Evolutionary conservation across 2,797 vertebrate species (phyloP), one percentile per base, ranked within the genome.

Genomic region (Odontamblyopus lacepedii): DNA sequence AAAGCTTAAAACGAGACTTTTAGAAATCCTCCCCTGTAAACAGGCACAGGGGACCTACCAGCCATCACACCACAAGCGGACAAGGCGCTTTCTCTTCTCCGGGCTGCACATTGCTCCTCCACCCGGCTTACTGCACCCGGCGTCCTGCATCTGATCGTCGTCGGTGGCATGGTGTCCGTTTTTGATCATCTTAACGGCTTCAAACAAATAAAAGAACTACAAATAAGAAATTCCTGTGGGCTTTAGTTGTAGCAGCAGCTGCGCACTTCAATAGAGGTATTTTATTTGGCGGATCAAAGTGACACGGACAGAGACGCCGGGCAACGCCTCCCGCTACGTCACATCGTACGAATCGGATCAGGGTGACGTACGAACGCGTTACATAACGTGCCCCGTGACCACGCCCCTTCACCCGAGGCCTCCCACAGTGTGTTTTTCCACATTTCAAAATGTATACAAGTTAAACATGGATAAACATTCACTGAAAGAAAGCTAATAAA

Each of bases 1-100:
- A 2, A 4, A 13, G 9, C 1, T 38, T 1, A 32, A 12, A 19
- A 0, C 9, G 0, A 1, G 15, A 4, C 13, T 3, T 41, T 29
- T 60, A 30, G 0, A 13, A 16, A 19, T 15, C 13, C 16, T 66
- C n/a, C 29, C 23, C 0, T 3, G 3, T 7, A 48, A 6, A 27
- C 1, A 18, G 3, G 18, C 4, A 32, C 3, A 32, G 30, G 12
- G 8, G 2, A 91, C 92, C 95, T 91, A 98, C 97, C 97, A 98
- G 67, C 97, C 97, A 64, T 98, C 97, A 75, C 96, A 98, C 97
- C 96, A 98, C 79, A 97, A 86, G 66, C 96, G 94, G 26, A 97
- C 89, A 3, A 91, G 67, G 18, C 94, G 89, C 55, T 87, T 93
- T 76, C 93, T 89, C 60, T 94, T 94, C 83, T 91, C 89, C 60